Evolutionary conservation across 2,113 vertebrate species (phyloP).

Genomic region (Antechinus flavipes): DNA sequence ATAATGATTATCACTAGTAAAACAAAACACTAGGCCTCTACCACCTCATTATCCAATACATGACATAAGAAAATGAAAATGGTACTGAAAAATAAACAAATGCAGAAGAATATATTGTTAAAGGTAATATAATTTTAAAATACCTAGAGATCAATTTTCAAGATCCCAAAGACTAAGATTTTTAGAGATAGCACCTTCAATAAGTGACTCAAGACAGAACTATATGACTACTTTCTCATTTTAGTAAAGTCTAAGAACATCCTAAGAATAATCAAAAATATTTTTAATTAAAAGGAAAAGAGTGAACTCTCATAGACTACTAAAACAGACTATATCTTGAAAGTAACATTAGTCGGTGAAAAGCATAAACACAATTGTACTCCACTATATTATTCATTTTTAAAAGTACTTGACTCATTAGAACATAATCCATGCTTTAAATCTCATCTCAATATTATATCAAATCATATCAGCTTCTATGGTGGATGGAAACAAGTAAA

Average conservation of each 20-base stretch:
- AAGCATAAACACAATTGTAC: background rate
- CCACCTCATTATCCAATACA: background rate
- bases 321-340: background rate
- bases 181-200: background rate
- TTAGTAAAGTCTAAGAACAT: background rate
- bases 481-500: background rate
- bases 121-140: background rate
- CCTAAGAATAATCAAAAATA: background rate
- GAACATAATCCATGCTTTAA: background rate
- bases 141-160: background rate
- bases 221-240: background rate
- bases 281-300: background rate
- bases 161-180: background rate
- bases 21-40: background rate
- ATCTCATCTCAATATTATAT: background rate
- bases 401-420: background rate
- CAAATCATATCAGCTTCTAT: background rate
- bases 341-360: background rate
- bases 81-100: background rate
- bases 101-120: background rate
- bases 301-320: background rate
- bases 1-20: background rate
- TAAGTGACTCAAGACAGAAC: background rate
- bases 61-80: background rate
- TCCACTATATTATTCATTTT: background rate